Conservation (phyloP, 2,888 invertebrate genomes). For the Heliconius ethilla region DNA sequence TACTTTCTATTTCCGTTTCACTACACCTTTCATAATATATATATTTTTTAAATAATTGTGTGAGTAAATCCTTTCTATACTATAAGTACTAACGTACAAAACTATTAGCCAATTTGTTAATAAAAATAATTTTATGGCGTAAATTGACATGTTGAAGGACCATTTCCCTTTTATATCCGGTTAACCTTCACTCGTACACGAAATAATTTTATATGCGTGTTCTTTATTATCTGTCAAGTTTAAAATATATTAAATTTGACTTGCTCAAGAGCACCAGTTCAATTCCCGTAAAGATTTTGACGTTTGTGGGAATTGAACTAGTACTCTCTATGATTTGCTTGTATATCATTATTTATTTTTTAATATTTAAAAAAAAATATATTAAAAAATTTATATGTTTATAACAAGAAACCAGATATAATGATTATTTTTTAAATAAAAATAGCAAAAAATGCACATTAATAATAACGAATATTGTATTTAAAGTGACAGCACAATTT, state of each 20-base stretch:
- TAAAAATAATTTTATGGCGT: not conserved
- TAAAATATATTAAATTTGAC: not conserved
- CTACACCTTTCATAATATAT: not conserved
- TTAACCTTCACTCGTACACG: not conserved
- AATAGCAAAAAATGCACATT: no score
- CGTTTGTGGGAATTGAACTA: no score
- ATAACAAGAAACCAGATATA: no score
- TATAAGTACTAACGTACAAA: not conserved
- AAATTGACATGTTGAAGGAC: not conserved
- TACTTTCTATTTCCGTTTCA: not conserved
- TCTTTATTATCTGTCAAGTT: not conserved
- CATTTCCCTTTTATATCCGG: conserved; percentile 8
- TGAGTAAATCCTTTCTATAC: not conserved
- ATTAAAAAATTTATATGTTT: no score
- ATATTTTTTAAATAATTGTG: not conserved
- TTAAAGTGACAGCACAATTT: no score
- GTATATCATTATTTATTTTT: no score
- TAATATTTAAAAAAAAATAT: no score
- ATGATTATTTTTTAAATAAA: no score
- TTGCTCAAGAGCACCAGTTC: not conserved
- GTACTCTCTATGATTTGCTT: no score
- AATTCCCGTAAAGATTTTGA: no score
- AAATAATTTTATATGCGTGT: not conserved
- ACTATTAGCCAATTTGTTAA: not conserved
- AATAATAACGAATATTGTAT: no score